phyloP scores from a whole-genome alignment of 2,113 vertebrate species.

The Bettongia penicillata region DNA sequence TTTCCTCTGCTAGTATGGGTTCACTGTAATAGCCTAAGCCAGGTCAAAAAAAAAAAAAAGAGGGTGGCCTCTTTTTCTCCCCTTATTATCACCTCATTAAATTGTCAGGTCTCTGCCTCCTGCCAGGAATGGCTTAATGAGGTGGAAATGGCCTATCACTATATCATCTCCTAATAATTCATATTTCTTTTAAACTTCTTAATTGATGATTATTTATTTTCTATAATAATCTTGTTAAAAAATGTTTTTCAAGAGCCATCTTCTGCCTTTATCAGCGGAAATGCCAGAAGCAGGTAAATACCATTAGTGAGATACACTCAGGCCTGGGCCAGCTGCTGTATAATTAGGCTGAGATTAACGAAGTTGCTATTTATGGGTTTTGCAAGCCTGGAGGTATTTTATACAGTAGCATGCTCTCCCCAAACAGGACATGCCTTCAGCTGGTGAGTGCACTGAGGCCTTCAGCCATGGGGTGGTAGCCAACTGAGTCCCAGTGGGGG shows the following conservation, averaged over 20 bases:
- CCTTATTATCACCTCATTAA: neutral
- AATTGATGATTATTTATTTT: constrained; percentile 49
- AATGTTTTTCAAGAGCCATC: constrained; percentile 35
- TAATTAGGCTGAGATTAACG: neutral
- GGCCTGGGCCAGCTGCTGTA: constrained; percentile 1
- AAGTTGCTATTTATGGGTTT: neutral
- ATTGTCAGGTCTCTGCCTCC: neutral
- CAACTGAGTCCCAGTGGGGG: neutral
- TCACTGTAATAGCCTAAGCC: neutral
- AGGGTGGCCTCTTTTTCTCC: too few relatives aligned
- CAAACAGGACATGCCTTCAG: neutral
- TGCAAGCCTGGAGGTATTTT: neutral
- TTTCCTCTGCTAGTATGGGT: neutral
- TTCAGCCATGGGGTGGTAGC: neutral
- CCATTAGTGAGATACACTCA: neutral
- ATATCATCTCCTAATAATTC: neutral
- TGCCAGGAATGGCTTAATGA: constrained; percentile 4
- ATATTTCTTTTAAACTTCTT: constrained; percentile 30
- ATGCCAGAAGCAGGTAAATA: constrained; percentile 56
- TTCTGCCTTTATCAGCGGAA: constrained; percentile 48
- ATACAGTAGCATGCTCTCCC: neutral
- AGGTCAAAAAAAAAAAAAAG: neutral
- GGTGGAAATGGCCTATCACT: neutral
- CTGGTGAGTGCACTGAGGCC: neutral
- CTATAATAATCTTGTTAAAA: constrained; percentile 41